Evolutionary conservation across 1,140 invertebrate species (phyloP).

Genomic region (Heterodera carotae): DNA sequence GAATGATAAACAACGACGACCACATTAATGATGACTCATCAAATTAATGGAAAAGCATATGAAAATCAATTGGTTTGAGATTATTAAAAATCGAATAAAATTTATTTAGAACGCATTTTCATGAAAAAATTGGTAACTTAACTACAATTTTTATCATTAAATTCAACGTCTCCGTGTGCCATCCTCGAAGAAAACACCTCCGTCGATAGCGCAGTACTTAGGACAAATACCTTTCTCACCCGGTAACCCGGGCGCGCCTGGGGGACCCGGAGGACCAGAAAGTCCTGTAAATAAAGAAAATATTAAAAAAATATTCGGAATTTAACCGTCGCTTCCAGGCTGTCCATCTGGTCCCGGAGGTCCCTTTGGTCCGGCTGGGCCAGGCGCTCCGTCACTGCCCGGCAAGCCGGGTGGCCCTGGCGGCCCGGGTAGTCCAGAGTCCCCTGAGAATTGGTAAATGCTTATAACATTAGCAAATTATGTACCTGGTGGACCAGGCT

Average conservation of each 20-base stretch:
- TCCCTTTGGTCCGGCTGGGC: constrained; percentile 33
- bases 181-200: constrained; percentile 57
- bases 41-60: no score
- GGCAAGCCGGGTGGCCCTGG: constrained; percentile 35
- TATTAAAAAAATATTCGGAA: background rate
- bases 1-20: no score
- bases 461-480: background rate
- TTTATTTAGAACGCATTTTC: no score
- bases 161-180: constrained; percentile 41
- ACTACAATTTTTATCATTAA: no score
- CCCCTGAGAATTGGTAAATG: constrained; percentile 8
- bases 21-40: no score
- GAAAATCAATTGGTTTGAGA: no score
- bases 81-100: no score
- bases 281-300: constrained; percentile 35
- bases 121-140: no score
- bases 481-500: constrained; percentile 36
- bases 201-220: constrained; percentile 55
- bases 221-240: constrained; percentile 62
- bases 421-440: constrained; percentile 31
- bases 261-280: constrained; percentile 57
- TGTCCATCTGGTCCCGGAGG: constrained; percentile 35
- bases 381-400: constrained; percentile 36
- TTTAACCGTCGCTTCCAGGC: constrained; percentile 29
- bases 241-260: constrained; percentile 52